phyloP scores from a whole-genome alignment of 2,113 vertebrate species.

The Sylvia atricapilla region DNA sequence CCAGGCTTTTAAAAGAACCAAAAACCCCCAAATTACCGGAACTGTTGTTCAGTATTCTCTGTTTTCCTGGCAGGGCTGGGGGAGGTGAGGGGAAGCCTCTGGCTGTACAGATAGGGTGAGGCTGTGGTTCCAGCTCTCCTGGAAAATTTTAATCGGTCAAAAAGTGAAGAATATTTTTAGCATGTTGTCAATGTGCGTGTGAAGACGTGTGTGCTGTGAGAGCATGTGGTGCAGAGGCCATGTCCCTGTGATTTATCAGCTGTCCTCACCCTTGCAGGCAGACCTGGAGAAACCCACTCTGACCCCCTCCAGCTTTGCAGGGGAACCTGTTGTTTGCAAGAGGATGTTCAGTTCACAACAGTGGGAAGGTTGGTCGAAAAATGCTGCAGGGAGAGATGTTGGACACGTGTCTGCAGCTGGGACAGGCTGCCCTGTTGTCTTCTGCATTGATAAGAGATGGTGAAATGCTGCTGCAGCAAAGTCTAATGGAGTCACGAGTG shows the following conservation, averaged over 20 bases:
- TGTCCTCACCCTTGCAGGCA: neutral
- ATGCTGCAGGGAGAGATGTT: neutral
- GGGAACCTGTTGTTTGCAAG: neutral
- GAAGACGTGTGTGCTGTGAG: neutral
- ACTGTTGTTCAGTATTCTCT: neutral
- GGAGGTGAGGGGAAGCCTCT: constrained; percentile 5
- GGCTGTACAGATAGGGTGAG: neutral
- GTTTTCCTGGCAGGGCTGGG: neutral
- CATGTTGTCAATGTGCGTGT: neutral
- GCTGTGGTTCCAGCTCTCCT: neutral
- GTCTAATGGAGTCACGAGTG: neutral
- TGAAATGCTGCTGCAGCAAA: neutral
- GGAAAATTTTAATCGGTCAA: constrained; percentile 35
- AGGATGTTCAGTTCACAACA: neutral
- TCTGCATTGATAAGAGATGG: neutral
- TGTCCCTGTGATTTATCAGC: neutral
- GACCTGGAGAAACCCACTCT: neutral
- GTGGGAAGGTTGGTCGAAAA: neutral
- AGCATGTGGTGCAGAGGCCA: neutral
- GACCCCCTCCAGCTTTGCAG: neutral
- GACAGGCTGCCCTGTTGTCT: neutral
- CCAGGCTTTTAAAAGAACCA: neutral
- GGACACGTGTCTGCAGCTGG: accelerated
- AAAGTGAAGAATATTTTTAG: constrained; percentile 30
- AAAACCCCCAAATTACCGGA: neutral